These are phyloP conservation scores for Apodemia zela DNA, from an alignment of 2,888 invertebrate species.

Conservation along the genomic window DNA sequence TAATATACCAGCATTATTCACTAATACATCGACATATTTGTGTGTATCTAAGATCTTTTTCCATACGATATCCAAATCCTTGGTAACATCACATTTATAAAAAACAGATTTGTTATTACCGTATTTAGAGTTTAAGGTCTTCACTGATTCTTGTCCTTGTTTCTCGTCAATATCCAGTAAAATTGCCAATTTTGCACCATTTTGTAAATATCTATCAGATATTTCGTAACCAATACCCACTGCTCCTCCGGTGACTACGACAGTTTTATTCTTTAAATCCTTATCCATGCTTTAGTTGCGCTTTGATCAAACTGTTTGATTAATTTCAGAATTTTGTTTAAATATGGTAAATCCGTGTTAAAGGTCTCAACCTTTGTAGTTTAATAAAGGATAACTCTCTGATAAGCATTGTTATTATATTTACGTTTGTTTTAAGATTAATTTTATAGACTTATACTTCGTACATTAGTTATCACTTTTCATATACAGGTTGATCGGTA, in stretches of 20 bases:
- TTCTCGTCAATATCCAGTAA: constrained; percentile 41
- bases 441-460: too few relatives aligned
- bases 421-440: too few relatives aligned
- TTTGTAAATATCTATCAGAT: constrained; percentile 51
- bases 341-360: neutral
- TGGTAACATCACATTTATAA: constrained; percentile 66
- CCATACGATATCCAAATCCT: constrained; percentile 58
- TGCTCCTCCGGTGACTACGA: constrained; percentile 65
- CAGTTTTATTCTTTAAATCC: constrained; percentile 31
- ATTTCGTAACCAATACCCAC: constrained; percentile 65
- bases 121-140: constrained; percentile 53
- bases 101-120: constrained; percentile 63
- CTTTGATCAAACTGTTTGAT: neutral
- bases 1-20: constrained; percentile 67
- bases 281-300: constrained; percentile 24
- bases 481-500: too few relatives aligned
- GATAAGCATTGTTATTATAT: neutral
- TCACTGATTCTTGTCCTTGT: constrained; percentile 46
- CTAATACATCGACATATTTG: constrained; percentile 58
- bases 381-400: neutral
- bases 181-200: constrained; percentile 47
- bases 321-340: neutral
- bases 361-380: neutral
- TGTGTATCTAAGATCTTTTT: constrained; percentile 46
- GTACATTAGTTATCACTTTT: too few relatives aligned